Conservation (phyloP, 2,113 vertebrate species). For the Oxyruncus cristatus region DNA sequence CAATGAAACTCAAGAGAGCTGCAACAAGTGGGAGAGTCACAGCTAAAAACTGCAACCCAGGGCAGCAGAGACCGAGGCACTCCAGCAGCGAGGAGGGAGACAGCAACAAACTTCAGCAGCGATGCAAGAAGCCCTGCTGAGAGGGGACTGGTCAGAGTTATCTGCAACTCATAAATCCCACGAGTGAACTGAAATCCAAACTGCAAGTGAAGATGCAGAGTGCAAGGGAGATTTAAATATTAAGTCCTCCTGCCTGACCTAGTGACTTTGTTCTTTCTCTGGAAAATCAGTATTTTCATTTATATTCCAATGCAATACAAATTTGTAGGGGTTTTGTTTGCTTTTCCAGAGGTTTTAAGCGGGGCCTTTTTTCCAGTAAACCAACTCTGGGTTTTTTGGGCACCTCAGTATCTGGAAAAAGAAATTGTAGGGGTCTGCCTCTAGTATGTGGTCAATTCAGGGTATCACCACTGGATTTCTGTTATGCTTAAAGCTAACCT, state of each 20-base stretch:
- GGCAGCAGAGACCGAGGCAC: not conserved
- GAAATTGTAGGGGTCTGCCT: not conserved
- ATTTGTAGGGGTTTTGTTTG: accelerated
- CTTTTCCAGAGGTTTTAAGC: not conserved
- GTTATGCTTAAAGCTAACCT: not conserved
- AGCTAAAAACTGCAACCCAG: not conserved
- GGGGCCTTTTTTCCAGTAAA: accelerated
- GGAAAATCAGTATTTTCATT: not conserved
- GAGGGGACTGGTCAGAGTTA: not conserved
- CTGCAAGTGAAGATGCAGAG: not conserved
- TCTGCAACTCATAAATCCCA: not conserved
- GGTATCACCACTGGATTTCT: not conserved
- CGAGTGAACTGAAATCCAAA: not conserved
- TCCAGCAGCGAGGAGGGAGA: not conserved
- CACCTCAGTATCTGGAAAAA: accelerated
- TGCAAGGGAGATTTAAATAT: not conserved
- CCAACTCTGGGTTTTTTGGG: accelerated
- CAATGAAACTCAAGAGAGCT: not conserved
- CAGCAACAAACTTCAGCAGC: not conserved
- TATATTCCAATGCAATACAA: not conserved
- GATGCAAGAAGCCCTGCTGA: not conserved
- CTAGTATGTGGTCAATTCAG: not conserved
- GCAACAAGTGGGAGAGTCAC: not conserved
- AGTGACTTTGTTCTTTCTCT: not conserved
- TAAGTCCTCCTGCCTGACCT: not conserved